Base-by-base conservation (phyloP, 1,140 invertebrate species). In the Chironomus striatipennis region DNA sequence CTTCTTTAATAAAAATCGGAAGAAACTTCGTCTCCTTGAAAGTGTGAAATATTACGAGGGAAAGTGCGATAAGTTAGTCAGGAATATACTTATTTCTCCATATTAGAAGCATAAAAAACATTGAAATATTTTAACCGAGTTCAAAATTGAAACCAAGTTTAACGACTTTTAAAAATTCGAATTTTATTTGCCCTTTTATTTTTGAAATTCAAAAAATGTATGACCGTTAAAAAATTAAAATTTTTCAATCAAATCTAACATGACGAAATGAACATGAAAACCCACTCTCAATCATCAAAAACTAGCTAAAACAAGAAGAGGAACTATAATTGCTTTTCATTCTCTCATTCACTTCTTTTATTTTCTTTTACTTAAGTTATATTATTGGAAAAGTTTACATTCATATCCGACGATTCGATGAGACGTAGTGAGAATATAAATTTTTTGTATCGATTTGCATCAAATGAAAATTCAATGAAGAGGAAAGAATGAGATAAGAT, bases 351-450 rank as follows among this genome's bases (percentile, higher is more conserved):
- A 15, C 47, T 47, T 57, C 47, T 57, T 57, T n/a, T 57, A n/a
- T n/a, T 57, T 57, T 57, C 43, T 57, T 34, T 34, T 57, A 57
- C 12, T 57, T 57, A 15, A 57, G 47, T 34, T 34, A 34, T 34
- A 57, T 57, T 57, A 57, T 57, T 57, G 47, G 47, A 57, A 57
- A 57, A 57, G 47, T 57, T 57, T 57, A 57, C n/a, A 57, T 57
- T 57, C 47, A 57, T 57, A 57, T 57, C 47, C 47, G 47, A 57
- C 47, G 24, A 57, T 57, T 57, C 47, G n/a, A 15, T 57, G 47
- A 12, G 47, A 57, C 47, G 47, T 1, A 12, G 12, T 15, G 47
- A 47, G 47, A 57, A 57, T 57, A 57, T 57, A 57, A 57, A 57
- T 57, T 57, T n/a, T 15, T 57, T 57, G 47, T 57, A 57, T 57